Base-by-base conservation (phyloP, 2,888 invertebrate genomes). In the Agrotis segetum region DNA sequence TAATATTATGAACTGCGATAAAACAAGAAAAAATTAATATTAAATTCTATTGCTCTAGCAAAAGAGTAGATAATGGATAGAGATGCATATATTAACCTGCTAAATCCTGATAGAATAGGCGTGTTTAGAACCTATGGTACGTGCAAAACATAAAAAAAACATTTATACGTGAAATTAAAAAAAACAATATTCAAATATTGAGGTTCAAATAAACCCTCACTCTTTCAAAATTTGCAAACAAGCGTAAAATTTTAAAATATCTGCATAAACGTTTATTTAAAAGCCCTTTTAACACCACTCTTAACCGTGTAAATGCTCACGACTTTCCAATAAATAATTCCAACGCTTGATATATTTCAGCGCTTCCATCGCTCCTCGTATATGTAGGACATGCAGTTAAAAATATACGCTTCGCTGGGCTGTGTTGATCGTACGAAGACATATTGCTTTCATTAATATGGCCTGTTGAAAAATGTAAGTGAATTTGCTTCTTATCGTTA, bases 401-500 rank as follows among this genome's bases (percentile, higher is more conserved):
- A 83, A 79, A 76, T 74, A 74, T 63, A 79, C 81, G 85, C 69
- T 70, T 72, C 73, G 81, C 67, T 79, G 77, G 69, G 34, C 44
- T 49, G 46, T 81, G 79, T 84, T 83, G 76, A 84, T 84, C 74
- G 74, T 55, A 73, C 63, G 74, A 84, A 84, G 83, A 84, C 85
- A 69, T 81, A 84, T 83, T 67, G 76, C 85, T 70, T 81, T 83
- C 75, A 84, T 84, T 84, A 81, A 81, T 77, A 81, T 59, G 47
- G 63, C 67, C 56, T 63, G 76, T 81, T 84, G 81, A 81, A 77
- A 84, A 75, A 84, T 84, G 83, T 74, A 83, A 81, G 81, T 84
- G 85, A 82, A 81, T 83, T 81, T 74, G 50, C 72, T 66, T 75
- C 73, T 70, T 71, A 60, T 65, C 71, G 74, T 70, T 50, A 70